Percentiles rank a stretch among this genome's conserved stretches.
These are phyloP conservation scores for Eumeta japonica DNA, from an alignment of 1,140 invertebrate genomes.

Conservation along the genomic window DNA sequence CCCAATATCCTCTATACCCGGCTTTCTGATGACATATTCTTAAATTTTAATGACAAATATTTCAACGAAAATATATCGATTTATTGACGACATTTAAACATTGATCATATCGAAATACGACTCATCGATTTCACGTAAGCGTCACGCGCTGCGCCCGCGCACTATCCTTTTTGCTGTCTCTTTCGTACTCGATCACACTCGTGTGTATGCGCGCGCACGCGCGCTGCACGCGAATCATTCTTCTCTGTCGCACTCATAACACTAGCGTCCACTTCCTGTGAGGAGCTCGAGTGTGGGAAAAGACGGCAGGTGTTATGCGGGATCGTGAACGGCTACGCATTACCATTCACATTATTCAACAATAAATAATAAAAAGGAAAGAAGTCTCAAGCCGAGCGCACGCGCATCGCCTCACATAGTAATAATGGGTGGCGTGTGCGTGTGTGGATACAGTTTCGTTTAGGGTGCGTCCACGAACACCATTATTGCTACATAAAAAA, in stretches of 20 bases:
- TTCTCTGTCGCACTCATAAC: constrained; percentile 32
- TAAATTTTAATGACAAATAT: no score
- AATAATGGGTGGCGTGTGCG: constrained; percentile 32
- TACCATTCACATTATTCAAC: constrained; percentile 57
- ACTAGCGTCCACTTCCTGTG: constrained; percentile 38
- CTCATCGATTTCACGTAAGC: no score
- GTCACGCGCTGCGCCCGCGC: no score
- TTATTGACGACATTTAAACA: no score
- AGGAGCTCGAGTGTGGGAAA: constrained; percentile 51
- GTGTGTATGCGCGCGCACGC: constrained; percentile 28
- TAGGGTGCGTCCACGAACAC: constrained; percentile 20
- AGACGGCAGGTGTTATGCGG: constrained; percentile 55
- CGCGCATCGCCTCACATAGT: constrained; percentile 47
- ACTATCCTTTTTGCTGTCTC: constrained; percentile 13
- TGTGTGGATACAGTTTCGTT: constrained; percentile 22
- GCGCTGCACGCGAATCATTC: constrained; percentile 32
- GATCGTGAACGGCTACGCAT: constrained; percentile 56
- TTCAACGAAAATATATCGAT: no score
- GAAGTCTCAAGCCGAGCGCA: constrained; percentile 53
- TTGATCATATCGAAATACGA: no score
- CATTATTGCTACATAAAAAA: no score
- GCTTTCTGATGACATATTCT: no score
- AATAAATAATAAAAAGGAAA: constrained; percentile 58
- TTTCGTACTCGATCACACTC: constrained; percentile 14
- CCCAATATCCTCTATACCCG: no score